A percentile compares a stretch with the other conserved stretches of the same genome.
Evolutionary conservation across 2,113 vertebrate genomes (phyloP).

Genomic region (Sorex araneus): DNA sequence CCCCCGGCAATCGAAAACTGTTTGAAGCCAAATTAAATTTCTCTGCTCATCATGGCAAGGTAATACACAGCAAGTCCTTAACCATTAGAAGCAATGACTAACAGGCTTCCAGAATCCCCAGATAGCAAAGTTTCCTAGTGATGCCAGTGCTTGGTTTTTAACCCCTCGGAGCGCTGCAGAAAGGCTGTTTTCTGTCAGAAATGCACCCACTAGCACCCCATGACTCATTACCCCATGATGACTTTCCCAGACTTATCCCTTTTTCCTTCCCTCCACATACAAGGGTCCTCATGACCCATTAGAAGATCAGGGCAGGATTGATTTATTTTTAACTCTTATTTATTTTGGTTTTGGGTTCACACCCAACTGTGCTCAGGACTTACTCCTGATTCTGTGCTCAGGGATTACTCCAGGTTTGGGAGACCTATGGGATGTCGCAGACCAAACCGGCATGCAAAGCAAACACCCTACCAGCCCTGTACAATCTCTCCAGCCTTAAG

Average conservation of each 20-base stretch:
- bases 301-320: background rate
- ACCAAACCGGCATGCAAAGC: no score
- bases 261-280: no score
- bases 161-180: accelerated
- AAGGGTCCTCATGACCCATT: background rate
- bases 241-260: no score
- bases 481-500: no score
- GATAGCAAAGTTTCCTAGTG: background rate
- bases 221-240: no score
- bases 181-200: background rate
- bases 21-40: constrained; percentile 72
- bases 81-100: background rate
- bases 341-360: no score
- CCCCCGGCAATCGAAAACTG: constrained; percentile 24
- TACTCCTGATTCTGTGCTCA: no score
- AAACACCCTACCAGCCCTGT: no score
- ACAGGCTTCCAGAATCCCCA: background rate
- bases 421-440: no score
- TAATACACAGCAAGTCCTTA: constrained; percentile 8
- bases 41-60: background rate
- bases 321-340: background rate
- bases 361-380: no score
- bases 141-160: background rate
- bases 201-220: no score
- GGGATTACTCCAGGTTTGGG: no score